Percentiles rank a stretch among this genome's conserved stretches.
These are phyloP conservation scores for Zonitis immaculata DNA, from an alignment of 2,888 invertebrate species.

Conservation along the genomic window DNA sequence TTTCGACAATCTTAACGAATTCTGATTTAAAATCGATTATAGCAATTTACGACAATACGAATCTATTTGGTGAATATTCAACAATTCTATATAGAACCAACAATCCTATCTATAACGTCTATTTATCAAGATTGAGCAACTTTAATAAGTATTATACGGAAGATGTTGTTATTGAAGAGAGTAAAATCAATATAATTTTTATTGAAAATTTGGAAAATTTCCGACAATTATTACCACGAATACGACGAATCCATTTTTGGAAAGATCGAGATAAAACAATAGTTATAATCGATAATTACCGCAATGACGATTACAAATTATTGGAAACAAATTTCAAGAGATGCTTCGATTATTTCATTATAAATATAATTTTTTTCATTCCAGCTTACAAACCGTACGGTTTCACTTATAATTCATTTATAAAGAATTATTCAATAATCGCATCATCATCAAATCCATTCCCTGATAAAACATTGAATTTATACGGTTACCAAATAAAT, in stretches of 20 bases:
- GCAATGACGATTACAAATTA: neutral
- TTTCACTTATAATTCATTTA: conserved; percentile 16
- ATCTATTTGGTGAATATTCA: conserved; percentile 1
- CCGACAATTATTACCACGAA: neutral
- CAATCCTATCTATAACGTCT: conserved; percentile 4
- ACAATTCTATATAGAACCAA: conserved; percentile 1
- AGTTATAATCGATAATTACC: conserved; percentile 6
- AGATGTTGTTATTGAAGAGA: conserved; percentile 23
- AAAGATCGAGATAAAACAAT: conserved; percentile 9
- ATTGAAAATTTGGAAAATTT: conserved; percentile 8
- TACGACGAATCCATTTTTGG: conserved; percentile 14
- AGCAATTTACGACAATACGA: conserved; percentile 2
- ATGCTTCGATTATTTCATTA: conserved; percentile 10
- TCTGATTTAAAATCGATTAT: conserved; percentile 5
- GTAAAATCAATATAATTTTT: conserved; percentile 17
- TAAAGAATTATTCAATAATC: neutral
- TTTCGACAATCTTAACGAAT: neutral
- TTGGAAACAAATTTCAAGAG: conserved; percentile 3
- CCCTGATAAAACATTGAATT: conserved; percentile 12
- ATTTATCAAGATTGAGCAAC: conserved; percentile 1
- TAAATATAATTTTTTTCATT: conserved; percentile 10
- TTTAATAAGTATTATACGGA: conserved; percentile 2
- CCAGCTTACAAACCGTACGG: neutral
- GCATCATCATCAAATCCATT: conserved; percentile 4
- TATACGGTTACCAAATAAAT: conserved; percentile 13